Evolutionary conservation across 2,113 vertebrate species (phyloP), one percentile per base, ranked within the genome.

Genomic region (Crypturellus undulatus): DNA sequence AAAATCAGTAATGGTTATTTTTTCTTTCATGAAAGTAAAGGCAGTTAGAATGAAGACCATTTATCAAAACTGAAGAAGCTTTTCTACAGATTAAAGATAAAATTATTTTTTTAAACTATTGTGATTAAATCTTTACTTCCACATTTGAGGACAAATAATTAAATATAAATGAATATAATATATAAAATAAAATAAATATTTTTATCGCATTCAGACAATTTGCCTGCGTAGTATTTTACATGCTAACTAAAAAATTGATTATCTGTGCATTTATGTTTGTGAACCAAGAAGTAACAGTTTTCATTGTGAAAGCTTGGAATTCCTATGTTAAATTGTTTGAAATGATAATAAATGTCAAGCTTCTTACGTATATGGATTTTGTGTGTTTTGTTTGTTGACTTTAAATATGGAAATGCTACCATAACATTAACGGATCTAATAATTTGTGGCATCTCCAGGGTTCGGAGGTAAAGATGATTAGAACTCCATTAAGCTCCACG

Each of bases 381-480:
- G 15, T 19, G 25, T 60, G 24, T 4, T 49, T 78, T 42, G 26
- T 47, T 72, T 83, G 36, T 45, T 65, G 30, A 69, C 36, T 84
- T 81, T 56, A 79, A 84, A 79, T 64, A 63, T 4, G 68, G 15
- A 92, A 94, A 88, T 93, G 20, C 36, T 80, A 32, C 90, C 87
- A 63, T 45, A 95, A 75, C 19, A 49, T 69, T n/a, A 87, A 1
- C 9, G 12, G 7, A 10, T 54, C 54, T 70, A 83, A 85, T 51
- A 76, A 62, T 16, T 19, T 8, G 4, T 59, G n/a, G 54, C 24
- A 85, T 86, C 16, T 88, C 42, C 63, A 45, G 2, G 51, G 42
- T 12, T 34, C 30, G 38, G 42, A 75, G 7, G 11, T n/a, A 89
- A 84, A 71, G 47, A 68, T 9, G 76, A 67, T 60, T 75, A 71